Evolutionary conservation across 2,113 vertebrate species (phyloP).

Genomic region (Gymnarchus niloticus): DNA sequence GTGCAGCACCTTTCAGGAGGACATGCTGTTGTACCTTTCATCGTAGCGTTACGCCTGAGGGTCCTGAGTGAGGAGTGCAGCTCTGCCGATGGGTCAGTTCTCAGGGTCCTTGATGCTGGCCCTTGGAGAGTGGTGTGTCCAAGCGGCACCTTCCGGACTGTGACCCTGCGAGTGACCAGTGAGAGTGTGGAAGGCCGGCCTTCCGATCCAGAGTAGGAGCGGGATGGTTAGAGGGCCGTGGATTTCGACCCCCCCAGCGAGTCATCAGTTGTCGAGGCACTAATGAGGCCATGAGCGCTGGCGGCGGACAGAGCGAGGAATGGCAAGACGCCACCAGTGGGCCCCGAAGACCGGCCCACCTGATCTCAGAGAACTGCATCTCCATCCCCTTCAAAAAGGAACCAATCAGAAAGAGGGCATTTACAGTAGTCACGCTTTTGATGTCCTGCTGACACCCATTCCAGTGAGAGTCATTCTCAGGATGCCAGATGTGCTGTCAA

Average conservation of each 20-base stretch:
- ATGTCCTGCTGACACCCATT: neutral
- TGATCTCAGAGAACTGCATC: no score
- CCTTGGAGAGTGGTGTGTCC: neutral
- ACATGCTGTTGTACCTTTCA: neutral
- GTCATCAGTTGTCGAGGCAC: neutral
- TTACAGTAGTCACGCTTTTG: no score
- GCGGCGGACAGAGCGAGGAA: neutral
- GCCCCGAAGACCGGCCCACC: no score
- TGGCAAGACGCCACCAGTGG: neutral
- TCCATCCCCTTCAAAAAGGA: no score
- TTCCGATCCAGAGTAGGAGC: neutral
- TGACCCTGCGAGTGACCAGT: no score
- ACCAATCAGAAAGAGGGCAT: no score
- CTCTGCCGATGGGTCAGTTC: no score
- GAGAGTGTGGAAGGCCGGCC: neutral
- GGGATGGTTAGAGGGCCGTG: neutral
- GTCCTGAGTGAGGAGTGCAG: no score
- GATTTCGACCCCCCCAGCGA: neutral
- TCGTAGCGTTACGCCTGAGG: neutral
- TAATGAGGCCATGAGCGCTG: slow-evolving; percentile 18
- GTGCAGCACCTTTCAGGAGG: neutral
- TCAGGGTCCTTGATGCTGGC: no score
- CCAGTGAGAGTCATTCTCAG: neutral
- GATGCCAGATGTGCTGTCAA: neutral
- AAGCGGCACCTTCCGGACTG: no score